These are phyloP conservation scores for Odontocolon sp. DNA, from an alignment of 2,888 invertebrate genomes.

Conservation along the genomic window DNA sequence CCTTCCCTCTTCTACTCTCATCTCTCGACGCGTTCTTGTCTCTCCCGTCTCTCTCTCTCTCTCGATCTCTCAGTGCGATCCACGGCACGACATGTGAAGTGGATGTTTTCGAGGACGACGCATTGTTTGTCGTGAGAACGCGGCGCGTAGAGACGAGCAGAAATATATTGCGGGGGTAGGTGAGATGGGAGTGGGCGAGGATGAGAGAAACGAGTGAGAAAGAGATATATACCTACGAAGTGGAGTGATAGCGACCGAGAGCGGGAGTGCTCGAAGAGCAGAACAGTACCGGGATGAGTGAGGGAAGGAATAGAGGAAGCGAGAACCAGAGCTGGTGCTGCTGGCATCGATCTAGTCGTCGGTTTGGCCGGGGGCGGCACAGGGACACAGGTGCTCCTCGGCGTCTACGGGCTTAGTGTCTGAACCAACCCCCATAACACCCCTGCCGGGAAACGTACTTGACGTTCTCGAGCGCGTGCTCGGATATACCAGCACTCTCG, in stretches of 20 bases:
- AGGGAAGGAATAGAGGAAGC: slow-evolving; percentile 44
- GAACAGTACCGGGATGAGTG: slow-evolving; percentile 46
- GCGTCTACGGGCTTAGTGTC: slow-evolving; percentile 76
- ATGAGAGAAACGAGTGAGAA: slow-evolving; percentile 50
- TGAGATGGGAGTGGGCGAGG: neutral
- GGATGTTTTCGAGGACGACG: slow-evolving; percentile 75
- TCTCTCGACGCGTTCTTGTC: slow-evolving; percentile 36
- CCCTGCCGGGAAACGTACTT: slow-evolving; percentile 61
- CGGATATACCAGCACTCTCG: slow-evolving; percentile 55
- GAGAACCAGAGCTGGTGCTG: slow-evolving; percentile 54
- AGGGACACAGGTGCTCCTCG: slow-evolving; percentile 78
- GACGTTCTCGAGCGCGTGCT: slow-evolving; percentile 61
- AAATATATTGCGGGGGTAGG: slow-evolving; percentile 71
- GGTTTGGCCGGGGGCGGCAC: slow-evolving; percentile 73
- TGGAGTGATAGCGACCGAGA: slow-evolving; percentile 48
- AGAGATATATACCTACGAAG: slow-evolving; percentile 17
- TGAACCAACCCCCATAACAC: slow-evolving; percentile 74
- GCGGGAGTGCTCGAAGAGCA: slow-evolving; percentile 44
- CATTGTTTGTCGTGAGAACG: slow-evolving; percentile 76
- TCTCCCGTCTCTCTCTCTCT: too few species aligned
- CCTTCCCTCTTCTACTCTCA: slow-evolving; percentile 45
- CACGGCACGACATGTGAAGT: slow-evolving; percentile 72
- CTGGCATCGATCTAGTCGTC: slow-evolving; percentile 77
- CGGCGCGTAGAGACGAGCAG: slow-evolving; percentile 67
- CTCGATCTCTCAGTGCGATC: slow-evolving; percentile 53